These are phyloP conservation scores for Philotrypesis tridentata DNA, from an alignment of 1,140 invertebrate genomes.

Conservation along the genomic window DNA sequence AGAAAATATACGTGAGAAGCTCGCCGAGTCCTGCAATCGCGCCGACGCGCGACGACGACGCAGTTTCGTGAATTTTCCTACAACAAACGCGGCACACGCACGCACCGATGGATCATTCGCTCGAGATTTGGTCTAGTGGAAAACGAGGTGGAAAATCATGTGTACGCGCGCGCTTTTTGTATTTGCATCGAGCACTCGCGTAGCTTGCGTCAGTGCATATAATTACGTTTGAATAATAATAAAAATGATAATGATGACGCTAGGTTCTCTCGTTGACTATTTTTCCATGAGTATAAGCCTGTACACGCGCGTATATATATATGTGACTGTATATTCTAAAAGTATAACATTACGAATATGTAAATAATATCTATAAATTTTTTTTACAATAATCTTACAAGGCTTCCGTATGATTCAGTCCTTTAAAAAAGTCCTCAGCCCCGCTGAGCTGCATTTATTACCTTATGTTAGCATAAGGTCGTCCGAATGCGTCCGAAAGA, in stretches of 20 bases:
- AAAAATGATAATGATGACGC: not conserved
- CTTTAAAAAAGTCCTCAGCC: not conserved
- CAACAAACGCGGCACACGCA: no score
- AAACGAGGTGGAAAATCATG: no score
- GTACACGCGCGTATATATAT: no score
- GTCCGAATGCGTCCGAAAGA: no score
- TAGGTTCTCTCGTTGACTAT: not conserved
- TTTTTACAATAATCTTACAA: not conserved
- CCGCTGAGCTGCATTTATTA: no score
- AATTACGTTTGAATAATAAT: not conserved
- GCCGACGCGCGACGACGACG: no score
- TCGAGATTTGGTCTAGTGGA: not conserved
- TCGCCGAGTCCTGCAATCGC: no score
- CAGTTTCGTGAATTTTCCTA: no score
- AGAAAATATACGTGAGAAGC: no score
- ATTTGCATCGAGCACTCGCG: not conserved
- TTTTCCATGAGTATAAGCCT: not conserved
- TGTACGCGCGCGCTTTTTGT: not conserved
- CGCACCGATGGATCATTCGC: not conserved
- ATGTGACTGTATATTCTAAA: not conserved
- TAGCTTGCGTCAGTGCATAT: not conserved
- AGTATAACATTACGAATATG: slow-evolving; percentile 3
- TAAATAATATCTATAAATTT: not conserved
- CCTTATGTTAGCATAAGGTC: no score
- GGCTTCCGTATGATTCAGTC: not conserved